These are phyloP conservation scores for Musca domestica DNA, from an alignment of 1,140 invertebrate species.

Conservation along the genomic window DNA sequence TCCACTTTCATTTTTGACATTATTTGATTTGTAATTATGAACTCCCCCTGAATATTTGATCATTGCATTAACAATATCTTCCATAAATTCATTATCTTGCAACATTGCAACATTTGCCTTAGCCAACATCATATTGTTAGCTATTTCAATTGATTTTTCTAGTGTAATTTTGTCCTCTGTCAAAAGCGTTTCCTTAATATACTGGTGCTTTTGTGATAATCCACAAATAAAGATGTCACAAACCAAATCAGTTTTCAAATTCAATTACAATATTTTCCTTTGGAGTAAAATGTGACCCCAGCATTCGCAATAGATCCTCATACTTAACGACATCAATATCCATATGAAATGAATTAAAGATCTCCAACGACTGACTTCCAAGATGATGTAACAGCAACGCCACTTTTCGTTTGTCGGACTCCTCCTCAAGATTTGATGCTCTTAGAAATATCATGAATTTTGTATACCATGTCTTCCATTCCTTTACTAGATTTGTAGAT, in stretches of 20 bases:
- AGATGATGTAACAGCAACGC: conserved; percentile 34
- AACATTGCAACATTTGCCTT: conserved; percentile 1
- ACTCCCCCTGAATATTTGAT: background rate
- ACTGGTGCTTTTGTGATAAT: background rate
- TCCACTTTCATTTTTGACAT: background rate
- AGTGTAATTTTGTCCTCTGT: conserved; percentile 19
- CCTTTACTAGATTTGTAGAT: conserved; percentile 24
- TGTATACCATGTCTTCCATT: conserved; percentile 32
- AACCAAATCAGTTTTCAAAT: conserved; percentile 30
- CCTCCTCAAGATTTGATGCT: conserved; percentile 28
- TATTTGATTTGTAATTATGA: background rate
- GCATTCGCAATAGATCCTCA: conserved; percentile 23
- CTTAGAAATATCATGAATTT: conserved; percentile 31
- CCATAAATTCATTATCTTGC: conserved; percentile 25
- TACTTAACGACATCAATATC: conserved; percentile 18
- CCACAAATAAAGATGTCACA: conserved; percentile 32
- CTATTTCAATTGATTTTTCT: conserved; percentile 21
- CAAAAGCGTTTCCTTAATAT: conserved; percentile 18
- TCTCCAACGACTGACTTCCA: conserved; percentile 30
- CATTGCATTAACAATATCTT: conserved; percentile 3
- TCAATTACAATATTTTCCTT: conserved; percentile 36
- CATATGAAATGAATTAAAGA: conserved; percentile 31
- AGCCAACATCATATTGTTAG: conserved; percentile 16
- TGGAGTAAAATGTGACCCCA: conserved; percentile 31
- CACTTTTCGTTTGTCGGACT: conserved; percentile 30